phyloP scores from a whole-genome alignment of 2,888 invertebrate genomes.

The Bellardia bayeri region DNA sequence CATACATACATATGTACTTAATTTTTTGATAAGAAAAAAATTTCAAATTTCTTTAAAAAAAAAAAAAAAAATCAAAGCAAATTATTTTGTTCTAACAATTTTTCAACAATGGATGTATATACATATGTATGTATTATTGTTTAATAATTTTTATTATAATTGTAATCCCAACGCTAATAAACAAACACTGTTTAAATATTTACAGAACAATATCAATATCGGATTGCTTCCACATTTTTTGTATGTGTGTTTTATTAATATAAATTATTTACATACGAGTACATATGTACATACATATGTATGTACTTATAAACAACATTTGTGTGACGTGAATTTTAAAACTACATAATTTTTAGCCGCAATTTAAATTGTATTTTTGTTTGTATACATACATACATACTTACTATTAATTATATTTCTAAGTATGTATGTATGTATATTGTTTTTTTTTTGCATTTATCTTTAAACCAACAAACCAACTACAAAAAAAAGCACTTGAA shows the following conservation, averaged over 20 bases:
- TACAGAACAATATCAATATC: slow-evolving; percentile 40
- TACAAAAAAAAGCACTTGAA: background rate
- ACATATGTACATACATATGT: no score
- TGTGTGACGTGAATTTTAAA: slow-evolving; percentile 51
- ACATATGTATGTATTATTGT: no score
- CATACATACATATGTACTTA: no score
- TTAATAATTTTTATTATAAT: slow-evolving; percentile 1
- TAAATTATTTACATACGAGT: no score
- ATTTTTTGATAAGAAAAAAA: background rate
- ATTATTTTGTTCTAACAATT: background rate
- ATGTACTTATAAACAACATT: slow-evolving; percentile 2
- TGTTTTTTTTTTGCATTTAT: no score
- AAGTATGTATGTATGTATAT: no score
- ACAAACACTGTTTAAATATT: slow-evolving; percentile 44
- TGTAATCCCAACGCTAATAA: slow-evolving; percentile 22
- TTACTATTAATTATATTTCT: no score
- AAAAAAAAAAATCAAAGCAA: background rate
- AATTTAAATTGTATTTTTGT: background rate
- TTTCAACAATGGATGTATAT: no score
- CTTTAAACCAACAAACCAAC: no score
- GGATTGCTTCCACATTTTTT: slow-evolving; percentile 38
- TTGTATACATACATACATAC: no score
- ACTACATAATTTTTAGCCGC: background rate
- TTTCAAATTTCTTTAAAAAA: background rate
- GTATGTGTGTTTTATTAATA: background rate